Conservation (phyloP, 2,113 vertebrate genomes). For the Chrysemys picta region DNA sequence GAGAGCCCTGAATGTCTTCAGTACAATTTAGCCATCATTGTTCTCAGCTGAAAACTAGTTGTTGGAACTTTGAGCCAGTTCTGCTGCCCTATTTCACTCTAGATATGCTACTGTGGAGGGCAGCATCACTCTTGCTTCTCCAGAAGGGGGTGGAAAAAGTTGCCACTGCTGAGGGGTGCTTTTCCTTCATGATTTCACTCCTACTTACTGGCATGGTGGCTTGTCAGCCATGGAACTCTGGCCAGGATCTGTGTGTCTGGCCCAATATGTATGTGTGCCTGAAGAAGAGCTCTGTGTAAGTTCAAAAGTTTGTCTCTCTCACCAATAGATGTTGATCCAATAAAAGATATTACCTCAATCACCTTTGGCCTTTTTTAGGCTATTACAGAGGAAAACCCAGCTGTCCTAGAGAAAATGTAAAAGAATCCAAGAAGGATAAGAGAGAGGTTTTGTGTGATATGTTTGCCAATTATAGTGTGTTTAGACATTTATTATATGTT, state of each 20-base stretch:
- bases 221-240: not conserved
- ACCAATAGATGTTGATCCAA: too few species aligned
- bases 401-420: not conserved
- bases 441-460: not conserved
- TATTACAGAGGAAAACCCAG: not conserved
- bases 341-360: too few species aligned
- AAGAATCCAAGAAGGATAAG: not conserved
- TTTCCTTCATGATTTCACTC: not conserved
- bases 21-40: too few species aligned
- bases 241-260: not conserved
- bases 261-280: not conserved
- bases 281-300: too few species aligned
- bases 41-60: too few species aligned
- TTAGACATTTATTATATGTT: not conserved
- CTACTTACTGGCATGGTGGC: not conserved
- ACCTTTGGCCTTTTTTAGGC: not conserved
- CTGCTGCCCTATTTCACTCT: too few species aligned
- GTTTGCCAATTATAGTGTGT: not conserved
- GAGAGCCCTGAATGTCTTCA: not conserved
- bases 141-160: too few species aligned
- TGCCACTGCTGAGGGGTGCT: not conserved
- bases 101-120: too few species aligned
- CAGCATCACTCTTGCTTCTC: too few species aligned
- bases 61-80: too few species aligned
- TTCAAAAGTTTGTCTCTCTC: too few species aligned